These are phyloP conservation scores for Coendou prehensilis DNA, from an alignment of 2,797 vertebrate species.

Conservation along the genomic window DNA sequence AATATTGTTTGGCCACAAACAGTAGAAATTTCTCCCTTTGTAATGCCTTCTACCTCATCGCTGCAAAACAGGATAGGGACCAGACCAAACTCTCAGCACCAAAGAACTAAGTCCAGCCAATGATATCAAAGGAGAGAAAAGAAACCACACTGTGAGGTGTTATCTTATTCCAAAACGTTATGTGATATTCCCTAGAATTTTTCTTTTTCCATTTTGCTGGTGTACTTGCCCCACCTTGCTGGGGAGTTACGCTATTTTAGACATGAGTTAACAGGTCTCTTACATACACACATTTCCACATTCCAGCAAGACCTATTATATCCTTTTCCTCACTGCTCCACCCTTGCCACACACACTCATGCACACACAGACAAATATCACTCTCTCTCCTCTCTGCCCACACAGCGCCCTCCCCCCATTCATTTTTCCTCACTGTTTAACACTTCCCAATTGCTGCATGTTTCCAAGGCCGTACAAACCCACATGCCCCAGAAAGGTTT, in stretches of 20 bases:
- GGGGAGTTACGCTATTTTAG: slow-evolving; percentile 77
- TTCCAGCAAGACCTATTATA: slow-evolving; percentile 75
- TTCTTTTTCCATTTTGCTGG: slow-evolving; percentile 63
- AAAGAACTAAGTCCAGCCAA: background rate
- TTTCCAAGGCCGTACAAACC: slow-evolving; percentile 53
- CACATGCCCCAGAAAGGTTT: slow-evolving; percentile 39
- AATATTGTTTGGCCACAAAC: slow-evolving; percentile 77
- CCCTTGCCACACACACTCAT: background rate
- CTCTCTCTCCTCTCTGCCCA: slow-evolving; percentile 34
- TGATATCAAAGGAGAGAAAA: slow-evolving; percentile 5
- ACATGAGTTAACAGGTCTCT: slow-evolving; percentile 82
- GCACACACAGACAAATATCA: background rate
- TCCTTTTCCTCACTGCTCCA: slow-evolving; percentile 59
- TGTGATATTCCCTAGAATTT: slow-evolving; percentile 75
- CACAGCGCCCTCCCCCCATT: slow-evolving; percentile 13
- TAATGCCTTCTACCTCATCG: slow-evolving; percentile 40
- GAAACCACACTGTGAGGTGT: background rate
- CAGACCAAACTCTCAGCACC: slow-evolving; percentile 1
- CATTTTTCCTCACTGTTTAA: slow-evolving; percentile 63
- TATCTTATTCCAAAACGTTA: slow-evolving; percentile 67
- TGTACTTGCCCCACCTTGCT: slow-evolving; percentile 75
- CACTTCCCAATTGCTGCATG: slow-evolving; percentile 31
- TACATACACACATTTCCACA: slow-evolving; percentile 79
- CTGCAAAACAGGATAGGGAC: slow-evolving; percentile 43
- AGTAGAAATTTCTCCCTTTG: slow-evolving; percentile 68